Conservation (phyloP, 1,140 invertebrate species). For the Portunus trituberculatus region DNA sequence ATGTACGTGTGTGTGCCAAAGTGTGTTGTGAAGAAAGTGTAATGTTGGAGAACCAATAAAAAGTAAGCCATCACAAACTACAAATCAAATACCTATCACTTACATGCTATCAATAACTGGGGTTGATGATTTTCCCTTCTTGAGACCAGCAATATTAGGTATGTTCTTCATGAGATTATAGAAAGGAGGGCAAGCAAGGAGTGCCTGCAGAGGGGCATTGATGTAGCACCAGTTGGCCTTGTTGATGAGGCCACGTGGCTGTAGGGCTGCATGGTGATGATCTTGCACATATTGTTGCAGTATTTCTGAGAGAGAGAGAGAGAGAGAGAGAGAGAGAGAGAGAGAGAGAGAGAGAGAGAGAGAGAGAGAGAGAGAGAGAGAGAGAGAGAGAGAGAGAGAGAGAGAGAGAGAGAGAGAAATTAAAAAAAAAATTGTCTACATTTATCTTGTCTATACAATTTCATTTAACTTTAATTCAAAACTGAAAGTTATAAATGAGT, state of each 20-base stretch:
- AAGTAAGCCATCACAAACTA: constrained; percentile 56
- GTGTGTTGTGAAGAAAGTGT: too few relatives aligned
- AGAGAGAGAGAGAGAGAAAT: background rate
- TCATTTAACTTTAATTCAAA: too few relatives aligned
- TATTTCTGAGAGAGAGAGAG: constrained; percentile 49
- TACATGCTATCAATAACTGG: constrained; percentile 96
- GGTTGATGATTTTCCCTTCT: constrained; percentile 85
- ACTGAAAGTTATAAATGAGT: too few relatives aligned
- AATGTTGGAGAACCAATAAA: background rate
- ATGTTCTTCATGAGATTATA: constrained; percentile 91
- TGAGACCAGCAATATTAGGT: constrained; percentile 83
- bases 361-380: too few relatives aligned
- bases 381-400: too few relatives aligned
- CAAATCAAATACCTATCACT: constrained; percentile 80
- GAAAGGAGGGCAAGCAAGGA: constrained; percentile 95
- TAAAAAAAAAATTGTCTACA: too few relatives aligned
- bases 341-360: too few relatives aligned
- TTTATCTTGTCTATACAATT: too few relatives aligned
- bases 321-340: too few relatives aligned
- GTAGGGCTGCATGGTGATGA: constrained; percentile 70
- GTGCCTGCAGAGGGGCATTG: constrained; percentile 93
- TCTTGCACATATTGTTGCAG: constrained; percentile 70
- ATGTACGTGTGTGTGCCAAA: too few relatives aligned
- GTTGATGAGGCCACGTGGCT: constrained; percentile 93
- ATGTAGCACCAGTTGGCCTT: constrained; percentile 97